Percentiles rank a stretch among this genome's conserved stretches.
Conservation (phyloP, 2,113 vertebrate species). For the Larimichthys polyactis region DNA sequence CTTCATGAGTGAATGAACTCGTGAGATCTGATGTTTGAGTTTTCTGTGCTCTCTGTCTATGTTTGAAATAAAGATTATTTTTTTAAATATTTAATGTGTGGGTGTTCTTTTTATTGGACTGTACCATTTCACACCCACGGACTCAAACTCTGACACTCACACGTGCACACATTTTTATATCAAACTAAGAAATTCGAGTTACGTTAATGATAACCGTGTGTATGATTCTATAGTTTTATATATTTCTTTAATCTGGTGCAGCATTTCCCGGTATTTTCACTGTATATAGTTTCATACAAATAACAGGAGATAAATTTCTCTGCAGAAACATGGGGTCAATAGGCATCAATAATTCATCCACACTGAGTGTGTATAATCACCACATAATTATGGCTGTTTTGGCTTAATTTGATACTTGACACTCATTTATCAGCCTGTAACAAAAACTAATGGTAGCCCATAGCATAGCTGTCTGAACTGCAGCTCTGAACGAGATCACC, state of each 20-base stretch:
- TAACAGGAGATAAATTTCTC: not conserved
- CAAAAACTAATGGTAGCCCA: not conserved
- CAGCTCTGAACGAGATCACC: accelerated
- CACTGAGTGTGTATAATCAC: not conserved
- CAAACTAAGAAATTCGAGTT: no score
- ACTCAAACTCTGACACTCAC: no score
- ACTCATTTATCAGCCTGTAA: not conserved
- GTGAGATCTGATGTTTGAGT: conserved; percentile 1
- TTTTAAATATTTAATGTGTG: not conserved
- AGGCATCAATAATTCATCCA: not conserved
- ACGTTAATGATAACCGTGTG: not conserved
- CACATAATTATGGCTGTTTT: not conserved
- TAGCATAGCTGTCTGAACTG: not conserved
- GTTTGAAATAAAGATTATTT: conserved; percentile 65
- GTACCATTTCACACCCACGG: not conserved
- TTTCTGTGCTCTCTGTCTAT: conserved; percentile 6
- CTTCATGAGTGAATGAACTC: not conserved
- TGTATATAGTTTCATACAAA: not conserved
- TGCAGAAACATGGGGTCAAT: not conserved
- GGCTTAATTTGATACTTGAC: not conserved
- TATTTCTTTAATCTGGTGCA: not conserved
- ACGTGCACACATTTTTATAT: not conserved
- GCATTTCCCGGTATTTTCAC: not conserved
- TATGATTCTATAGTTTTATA: not conserved
- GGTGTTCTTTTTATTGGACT: not conserved